These are phyloP conservation scores for Notoglanidium macrostoma DNA, from an alignment of 2,797 vertebrate species.

Conservation along the genomic window DNA sequence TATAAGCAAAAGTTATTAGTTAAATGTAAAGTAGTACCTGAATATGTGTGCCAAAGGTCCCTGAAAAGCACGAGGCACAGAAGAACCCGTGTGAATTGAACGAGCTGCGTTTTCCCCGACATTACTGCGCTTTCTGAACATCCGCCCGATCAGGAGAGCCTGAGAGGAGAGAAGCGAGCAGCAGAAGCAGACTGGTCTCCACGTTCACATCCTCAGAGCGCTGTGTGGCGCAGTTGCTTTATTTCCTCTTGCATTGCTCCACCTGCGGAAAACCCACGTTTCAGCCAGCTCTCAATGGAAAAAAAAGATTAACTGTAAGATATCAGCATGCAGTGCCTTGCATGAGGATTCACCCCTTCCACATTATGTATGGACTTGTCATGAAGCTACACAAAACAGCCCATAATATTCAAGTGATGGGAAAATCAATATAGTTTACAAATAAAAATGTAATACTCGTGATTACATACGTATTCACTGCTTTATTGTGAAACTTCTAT, in stretches of 20 bases:
- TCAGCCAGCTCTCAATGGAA: conserved; percentile 8
- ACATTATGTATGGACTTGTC: not conserved
- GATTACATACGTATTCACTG: not conserved
- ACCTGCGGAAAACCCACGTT: conserved; percentile 62
- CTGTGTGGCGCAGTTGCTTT: not conserved
- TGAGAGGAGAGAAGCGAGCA: no score
- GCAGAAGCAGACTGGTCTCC: not conserved
- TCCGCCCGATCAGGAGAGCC: not conserved
- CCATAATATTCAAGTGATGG: not conserved
- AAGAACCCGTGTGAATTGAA: conserved; percentile 33
- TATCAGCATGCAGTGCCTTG: not conserved
- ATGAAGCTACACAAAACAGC: not conserved
- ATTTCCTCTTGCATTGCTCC: conserved; percentile 59
- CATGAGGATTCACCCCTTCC: not conserved
- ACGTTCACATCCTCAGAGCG: not conserved
- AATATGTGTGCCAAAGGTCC: conserved; percentile 30
- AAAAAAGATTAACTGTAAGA: not conserved
- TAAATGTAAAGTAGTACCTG: conserved; percentile 41
- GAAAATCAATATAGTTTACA: not conserved
- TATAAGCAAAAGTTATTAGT: not conserved
- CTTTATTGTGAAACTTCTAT: not conserved
- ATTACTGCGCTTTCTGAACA: conserved; percentile 8
- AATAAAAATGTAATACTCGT: not conserved
- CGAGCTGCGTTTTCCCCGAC: conserved; percentile 17
- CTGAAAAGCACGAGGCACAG: conserved; percentile 27